phyloP scores from a whole-genome alignment of 2,888 invertebrate genomes.

The Dynastes maya region DNA sequence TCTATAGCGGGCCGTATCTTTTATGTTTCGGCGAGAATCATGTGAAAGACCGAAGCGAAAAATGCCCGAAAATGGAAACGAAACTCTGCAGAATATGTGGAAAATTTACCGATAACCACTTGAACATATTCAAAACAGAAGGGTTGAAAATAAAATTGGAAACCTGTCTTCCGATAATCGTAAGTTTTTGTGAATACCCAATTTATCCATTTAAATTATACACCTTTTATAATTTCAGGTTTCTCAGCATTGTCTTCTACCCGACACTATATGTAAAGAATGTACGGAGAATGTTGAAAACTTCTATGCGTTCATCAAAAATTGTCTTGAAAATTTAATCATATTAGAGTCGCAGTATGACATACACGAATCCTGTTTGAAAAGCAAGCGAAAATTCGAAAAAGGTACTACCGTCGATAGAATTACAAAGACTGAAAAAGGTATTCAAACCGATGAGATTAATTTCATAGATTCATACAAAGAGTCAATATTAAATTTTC shows the following conservation, averaged over 20 bases:
- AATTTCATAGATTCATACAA: conserved; percentile 29
- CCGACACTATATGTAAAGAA: conserved; percentile 67
- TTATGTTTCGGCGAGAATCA: conserved; percentile 37
- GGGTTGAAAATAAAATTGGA: conserved; percentile 68
- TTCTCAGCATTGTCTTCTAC: conserved; percentile 65
- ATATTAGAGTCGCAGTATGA: conserved; percentile 67
- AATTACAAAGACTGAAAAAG: conserved; percentile 62
- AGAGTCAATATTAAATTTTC: conserved; percentile 27
- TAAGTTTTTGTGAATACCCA: conserved; percentile 60
- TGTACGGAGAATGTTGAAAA: conserved; percentile 66
- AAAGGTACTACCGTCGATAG: conserved; percentile 70
- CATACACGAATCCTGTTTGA: conserved; percentile 66
- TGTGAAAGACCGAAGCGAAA: conserved; percentile 22
- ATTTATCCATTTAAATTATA: neutral
- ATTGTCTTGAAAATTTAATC: conserved; percentile 67
- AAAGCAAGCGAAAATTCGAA: conserved; percentile 68
- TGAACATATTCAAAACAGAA: conserved; percentile 68
- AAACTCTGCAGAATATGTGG: conserved; percentile 69
- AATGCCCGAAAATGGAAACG: conserved; percentile 63
- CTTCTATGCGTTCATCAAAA: conserved; percentile 67
- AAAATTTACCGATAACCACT: conserved; percentile 62
- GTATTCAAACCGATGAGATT: conserved; percentile 66
- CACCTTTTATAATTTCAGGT: conserved; percentile 60
- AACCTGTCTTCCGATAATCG: conserved; percentile 69
- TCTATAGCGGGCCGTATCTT: conserved; percentile 25